A percentile compares a stretch with the other conserved stretches of the same genome.
These are phyloP conservation scores for Cryptoprocta ferox DNA, from an alignment of 2,797 vertebrate genomes.

Conservation along the genomic window DNA sequence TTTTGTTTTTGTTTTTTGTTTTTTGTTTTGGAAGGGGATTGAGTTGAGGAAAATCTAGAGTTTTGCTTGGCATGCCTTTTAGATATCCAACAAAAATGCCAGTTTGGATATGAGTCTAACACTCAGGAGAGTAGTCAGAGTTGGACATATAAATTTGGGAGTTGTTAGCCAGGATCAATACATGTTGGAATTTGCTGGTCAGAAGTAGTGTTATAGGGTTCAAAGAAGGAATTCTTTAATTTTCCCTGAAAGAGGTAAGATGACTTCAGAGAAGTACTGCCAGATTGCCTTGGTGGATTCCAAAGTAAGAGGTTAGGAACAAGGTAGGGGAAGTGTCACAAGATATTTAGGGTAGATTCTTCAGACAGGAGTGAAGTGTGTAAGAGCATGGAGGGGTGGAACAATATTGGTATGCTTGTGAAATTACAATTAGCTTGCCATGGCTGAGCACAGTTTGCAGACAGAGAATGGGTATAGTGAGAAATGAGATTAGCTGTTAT, in stretches of 20 bases:
- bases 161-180: background rate
- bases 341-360: background rate
- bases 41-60: background rate
- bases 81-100: background rate
- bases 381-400: background rate
- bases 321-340: background rate
- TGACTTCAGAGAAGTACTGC: background rate
- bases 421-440: background rate
- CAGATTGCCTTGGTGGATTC: background rate
- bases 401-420: background rate
- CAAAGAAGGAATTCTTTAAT: background rate
- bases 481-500: background rate
- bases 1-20: background rate
- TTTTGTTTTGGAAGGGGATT: background rate
- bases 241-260: background rate
- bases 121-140: background rate
- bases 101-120: background rate
- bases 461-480: background rate
- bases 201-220: background rate
- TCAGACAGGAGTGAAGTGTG: background rate
- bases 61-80: background rate
- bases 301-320: background rate
- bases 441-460: background rate
- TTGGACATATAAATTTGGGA: background rate
- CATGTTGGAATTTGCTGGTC: background rate